phyloP scores from a whole-genome alignment of 1,140 invertebrate species.

The Zaprionus nigranus region DNA sequence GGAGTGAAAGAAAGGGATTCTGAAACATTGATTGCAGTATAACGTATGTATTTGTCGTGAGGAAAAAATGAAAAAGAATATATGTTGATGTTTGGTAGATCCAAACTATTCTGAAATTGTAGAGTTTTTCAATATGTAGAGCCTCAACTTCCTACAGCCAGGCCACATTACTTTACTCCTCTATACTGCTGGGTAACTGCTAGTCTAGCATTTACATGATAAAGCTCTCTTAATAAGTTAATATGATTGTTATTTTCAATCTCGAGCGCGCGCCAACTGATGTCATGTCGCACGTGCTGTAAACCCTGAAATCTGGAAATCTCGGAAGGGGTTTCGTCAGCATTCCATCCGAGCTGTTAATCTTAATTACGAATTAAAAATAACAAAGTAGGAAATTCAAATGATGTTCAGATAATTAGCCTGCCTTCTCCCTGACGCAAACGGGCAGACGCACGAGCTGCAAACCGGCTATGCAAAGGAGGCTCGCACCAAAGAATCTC shows the following conservation, averaged over 20 bases:
- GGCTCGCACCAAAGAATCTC: neutral
- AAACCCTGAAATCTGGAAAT: neutral
- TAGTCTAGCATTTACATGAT: neutral
- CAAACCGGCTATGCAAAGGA: constrained; percentile 45
- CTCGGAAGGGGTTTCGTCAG: neutral
- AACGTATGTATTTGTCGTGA: too few species aligned
- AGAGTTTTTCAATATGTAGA: too few species aligned
- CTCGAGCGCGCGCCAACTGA: neutral
- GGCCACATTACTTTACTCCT: too few species aligned
- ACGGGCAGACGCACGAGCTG: neutral
- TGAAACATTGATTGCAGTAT: too few species aligned
- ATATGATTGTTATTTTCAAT: neutral
- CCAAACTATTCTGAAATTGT: too few species aligned
- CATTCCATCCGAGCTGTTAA: neutral
- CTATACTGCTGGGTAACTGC: neutral
- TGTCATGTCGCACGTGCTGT: neutral
- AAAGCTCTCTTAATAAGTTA: neutral
- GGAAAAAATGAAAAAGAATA: too few species aligned
- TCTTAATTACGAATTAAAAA: constrained; percentile 7
- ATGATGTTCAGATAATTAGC: constrained; percentile 30
- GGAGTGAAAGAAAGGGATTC: too few species aligned
- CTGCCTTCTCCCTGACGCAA: constrained; percentile 13
- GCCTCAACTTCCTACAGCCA: too few species aligned
- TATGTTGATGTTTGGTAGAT: too few species aligned
- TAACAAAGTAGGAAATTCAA: constrained; percentile 3